Evolutionary conservation across 2,797 vertebrate genomes (phyloP), one percentile per base, ranked within the genome.

Genomic region (Hemibagrus guttatus): DNA sequence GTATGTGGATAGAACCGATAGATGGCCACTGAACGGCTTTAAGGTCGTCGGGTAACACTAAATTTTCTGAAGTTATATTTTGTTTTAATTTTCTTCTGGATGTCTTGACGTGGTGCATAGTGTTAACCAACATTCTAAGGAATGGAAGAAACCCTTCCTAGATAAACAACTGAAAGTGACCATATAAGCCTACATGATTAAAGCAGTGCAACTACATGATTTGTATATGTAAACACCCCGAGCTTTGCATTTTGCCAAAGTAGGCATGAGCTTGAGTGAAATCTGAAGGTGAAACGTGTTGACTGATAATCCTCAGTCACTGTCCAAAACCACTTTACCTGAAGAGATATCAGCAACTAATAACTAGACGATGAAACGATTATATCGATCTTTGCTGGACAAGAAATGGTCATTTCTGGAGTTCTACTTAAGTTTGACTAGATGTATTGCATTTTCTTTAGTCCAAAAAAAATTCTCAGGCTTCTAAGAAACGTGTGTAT

Each of bases 121-220:
- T 64, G 4, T 5, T 49, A 31, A 31, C 42, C 28, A 13, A n/a
- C 42, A 54, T 79, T 74, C n/a, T 23, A 16, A 79, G 3, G 54
- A 79, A 39, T 13, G 58, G 39, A 28, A 31, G 42, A 54, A 79
- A 79, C 28, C 28, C 49, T 21, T 85, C 5, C 61, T 39, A 39
- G 74, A 79, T 56, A 85, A 76, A 85, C 61, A 85, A 78, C 46
- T 79, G 84, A n/a, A 79, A 79, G 49, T 64, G 61, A 42, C 46
- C 59, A 28, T 21, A 69, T 80, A 58, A 66, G 63, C 31, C 56
- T 69, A 68, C 49, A 42, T 21, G 19, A 84, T 84, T 84, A 72
- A 71, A 7, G 23, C 75, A 69, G 56, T 54, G 49, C 56, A 66
- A 84, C 26, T 82, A 68, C 63, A 82, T 5, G 17, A 82, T 82